Conservation (phyloP, 2,888 invertebrate species). For the Drosophila anomelani region DNA sequence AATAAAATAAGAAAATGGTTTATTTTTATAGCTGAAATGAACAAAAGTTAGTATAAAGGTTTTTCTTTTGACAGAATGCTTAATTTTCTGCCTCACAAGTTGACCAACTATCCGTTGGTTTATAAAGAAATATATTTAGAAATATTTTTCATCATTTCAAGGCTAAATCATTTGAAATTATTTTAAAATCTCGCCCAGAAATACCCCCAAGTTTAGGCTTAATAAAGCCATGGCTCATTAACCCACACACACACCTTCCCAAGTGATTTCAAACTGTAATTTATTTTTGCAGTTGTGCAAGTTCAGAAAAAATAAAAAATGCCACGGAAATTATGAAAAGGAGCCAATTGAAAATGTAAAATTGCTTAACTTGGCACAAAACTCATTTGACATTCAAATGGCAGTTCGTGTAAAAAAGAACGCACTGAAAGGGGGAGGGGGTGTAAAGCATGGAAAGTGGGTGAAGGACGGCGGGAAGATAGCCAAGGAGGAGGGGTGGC, state of each 20-base stretch:
- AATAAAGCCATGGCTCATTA: conserved; percentile 5
- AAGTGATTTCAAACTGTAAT: conserved; percentile 14
- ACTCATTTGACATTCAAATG: conserved; percentile 66
- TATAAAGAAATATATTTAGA: too few species aligned
- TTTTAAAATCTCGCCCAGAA: neutral
- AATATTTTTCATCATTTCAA: neutral
- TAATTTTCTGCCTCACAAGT: too few species aligned
- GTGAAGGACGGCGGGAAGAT: conserved; percentile 16
- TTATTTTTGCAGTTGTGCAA: conserved; percentile 7
- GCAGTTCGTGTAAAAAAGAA: conserved; percentile 13
- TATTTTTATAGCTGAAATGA: too few species aligned
- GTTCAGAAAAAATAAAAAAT: conserved; percentile 12
- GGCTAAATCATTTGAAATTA: neutral
- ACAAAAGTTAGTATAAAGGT: too few species aligned
- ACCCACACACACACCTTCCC: neutral
- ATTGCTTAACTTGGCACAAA: conserved; percentile 65
- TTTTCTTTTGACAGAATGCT: too few species aligned
- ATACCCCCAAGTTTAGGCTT: too few species aligned
- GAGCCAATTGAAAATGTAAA: conserved; percentile 64
- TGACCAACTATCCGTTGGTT: too few species aligned
- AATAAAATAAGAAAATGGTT: too few species aligned
- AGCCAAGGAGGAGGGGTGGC: conserved; percentile 5
- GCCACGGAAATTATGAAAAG: conserved; percentile 55
- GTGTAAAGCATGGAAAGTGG: neutral
- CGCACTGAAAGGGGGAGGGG: neutral